phyloP scores from a whole-genome alignment of 2,888 invertebrate species.

The Hartigia nigra region DNA sequence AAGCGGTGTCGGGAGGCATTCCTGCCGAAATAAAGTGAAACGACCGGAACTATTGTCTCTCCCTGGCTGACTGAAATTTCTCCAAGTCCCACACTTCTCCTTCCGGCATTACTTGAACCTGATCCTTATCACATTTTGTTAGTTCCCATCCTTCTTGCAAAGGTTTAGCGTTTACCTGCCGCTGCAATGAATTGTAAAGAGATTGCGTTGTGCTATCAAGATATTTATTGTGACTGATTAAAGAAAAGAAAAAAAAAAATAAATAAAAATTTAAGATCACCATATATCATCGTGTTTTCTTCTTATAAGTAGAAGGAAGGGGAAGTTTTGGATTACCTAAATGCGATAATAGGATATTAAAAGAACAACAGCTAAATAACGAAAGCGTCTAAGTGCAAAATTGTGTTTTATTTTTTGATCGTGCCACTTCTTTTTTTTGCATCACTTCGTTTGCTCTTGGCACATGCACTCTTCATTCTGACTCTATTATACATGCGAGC shows the following conservation, averaged over 20 bases:
- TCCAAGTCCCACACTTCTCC: neutral
- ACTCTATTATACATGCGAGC: constrained; percentile 3
- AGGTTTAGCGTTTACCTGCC: constrained; percentile 9
- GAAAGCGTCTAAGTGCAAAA: neutral
- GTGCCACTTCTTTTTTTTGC: neutral
- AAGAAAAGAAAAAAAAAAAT: constrained; percentile 12
- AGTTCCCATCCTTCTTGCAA: neutral
- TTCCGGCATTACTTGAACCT: neutral
- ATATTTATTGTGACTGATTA: constrained; percentile 23
- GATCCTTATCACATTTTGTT: constrained; percentile 1
- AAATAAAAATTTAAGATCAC: neutral
- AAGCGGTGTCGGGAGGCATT: neutral
- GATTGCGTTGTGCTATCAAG: constrained; percentile 19
- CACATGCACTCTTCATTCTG: neutral
- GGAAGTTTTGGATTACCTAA: neutral
- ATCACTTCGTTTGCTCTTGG: neutral
- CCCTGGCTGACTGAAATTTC: neutral
- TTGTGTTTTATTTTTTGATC: neutral
- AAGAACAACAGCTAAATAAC: neutral
- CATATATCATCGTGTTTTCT: neutral
- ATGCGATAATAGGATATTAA: neutral
- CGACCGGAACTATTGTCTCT: neutral
- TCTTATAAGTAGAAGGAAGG: neutral
- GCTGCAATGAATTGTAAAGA: constrained; percentile 17
- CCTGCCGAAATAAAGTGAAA: neutral